Base-by-base conservation (phyloP, 2,888 invertebrate genomes). In the Polymixis lichenea region DNA sequence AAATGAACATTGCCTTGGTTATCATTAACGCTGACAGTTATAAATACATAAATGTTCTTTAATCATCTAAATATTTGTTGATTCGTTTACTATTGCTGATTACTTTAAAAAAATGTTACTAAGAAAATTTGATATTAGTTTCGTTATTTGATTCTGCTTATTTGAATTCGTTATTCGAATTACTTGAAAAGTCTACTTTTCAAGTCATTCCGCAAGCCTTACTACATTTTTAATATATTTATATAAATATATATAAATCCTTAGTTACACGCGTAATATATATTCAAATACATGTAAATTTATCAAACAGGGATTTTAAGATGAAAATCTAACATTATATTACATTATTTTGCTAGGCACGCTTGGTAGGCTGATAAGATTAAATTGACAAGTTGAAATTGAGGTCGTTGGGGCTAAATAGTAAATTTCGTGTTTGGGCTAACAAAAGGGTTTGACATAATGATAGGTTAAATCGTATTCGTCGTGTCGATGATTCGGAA, bases 241-340 rank as follows among this genome's bases (percentile, higher is more conserved):
- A n/a, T n/a, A n/a, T n/a, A 69, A 72, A 73, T 66, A 64, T 38
- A 69, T 28, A 60, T 28, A 43, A 75, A 80, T 64, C 61, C 56
- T 75, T 68, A 75, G 61, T 53, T 38, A 65, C 61, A 28, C n/a
- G 66, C 60, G 49, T 76, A 73, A 75, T 74, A 70, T 71, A 75
- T 77, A 79, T 84, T 72, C 76, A 83, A 78, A 82, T 83, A 77
- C 28, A 80, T 84, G 84, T 71, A 78, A 82, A 84, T 86, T 83
- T 60, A 85, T 75, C 67, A 75, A 77, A 73, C 62, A 51, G 49
- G 75, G 68, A 78, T 78, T 86, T 80, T 78, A 51, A 65, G 72
- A 78, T 77, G 83, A 80, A 80, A 79, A 72, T 79, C 67, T 38
- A 69, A 60, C 28, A 53, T 46, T 75, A 64, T 74, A 80, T 75